Evolutionary conservation across 1,140 invertebrate species (phyloP), one percentile per base, ranked within the genome.

Genomic region (Rhyzopertha dominica): DNA sequence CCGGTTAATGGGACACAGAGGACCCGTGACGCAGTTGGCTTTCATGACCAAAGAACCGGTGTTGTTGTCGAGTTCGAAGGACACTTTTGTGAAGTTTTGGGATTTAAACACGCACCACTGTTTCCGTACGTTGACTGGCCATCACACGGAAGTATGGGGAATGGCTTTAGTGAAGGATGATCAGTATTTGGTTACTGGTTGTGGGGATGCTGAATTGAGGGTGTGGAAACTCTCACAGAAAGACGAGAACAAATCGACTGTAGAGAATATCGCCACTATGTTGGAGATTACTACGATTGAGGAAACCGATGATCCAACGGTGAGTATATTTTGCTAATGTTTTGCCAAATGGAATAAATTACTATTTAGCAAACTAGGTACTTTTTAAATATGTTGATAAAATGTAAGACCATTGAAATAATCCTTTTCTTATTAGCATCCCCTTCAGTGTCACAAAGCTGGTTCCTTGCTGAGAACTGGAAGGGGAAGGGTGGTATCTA

Each of bases 21-120:
- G 84, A 20, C 74, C 81, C 1, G 77, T 99, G n/a, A 99, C 94
- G 0, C 82, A 90, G 71, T 71, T 90, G 0, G 60, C 74, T 8
- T 99, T 98, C 63, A 78, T 96, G 59, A 78, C 80, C 18, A 69
- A 78, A 20, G 73, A 79, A 26, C 83, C 92, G 57, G 80, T 92
- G 53, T 62, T 97, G 10, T 75, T 99, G 7, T 90, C 92, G 51
- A 80, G 84, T 37, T 96, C 93, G 2, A 95, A 92, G 68, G 96
- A 99, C 67, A 87, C 87, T 10, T 90, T 90, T 66, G 78, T 99
- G 0, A 98, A 98, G 65, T 95, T 99, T 65, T 99, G 95, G 95
- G 91, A 98, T 73, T 69, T 98, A 39, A 82, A 89, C 49, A 95
- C 87, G 16, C 85, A 95, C 58, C 89, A 94, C 62, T 98, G 95